These are phyloP conservation scores for Megaptera novaeangliae DNA, from an alignment of 2,113 vertebrate genomes.

Conservation along the genomic window DNA sequence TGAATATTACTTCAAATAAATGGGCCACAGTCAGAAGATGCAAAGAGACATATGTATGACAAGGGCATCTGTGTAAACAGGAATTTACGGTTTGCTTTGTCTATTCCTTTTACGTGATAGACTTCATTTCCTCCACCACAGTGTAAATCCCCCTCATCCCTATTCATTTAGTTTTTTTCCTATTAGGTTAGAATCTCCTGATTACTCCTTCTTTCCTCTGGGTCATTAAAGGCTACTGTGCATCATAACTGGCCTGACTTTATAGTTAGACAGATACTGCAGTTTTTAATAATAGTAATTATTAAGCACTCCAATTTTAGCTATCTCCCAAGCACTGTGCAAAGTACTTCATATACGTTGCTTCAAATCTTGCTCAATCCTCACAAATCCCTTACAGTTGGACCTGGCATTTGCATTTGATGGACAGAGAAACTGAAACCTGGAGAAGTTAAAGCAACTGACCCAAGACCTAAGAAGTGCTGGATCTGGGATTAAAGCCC, in stretches of 20 bases:
- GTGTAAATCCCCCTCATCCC: slow-evolving; percentile 12
- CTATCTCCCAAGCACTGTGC: not conserved
- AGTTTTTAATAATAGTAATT: slow-evolving; percentile 10
- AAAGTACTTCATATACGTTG: not conserved
- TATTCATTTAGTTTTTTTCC: slow-evolving; percentile 9
- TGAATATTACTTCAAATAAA: not conserved
- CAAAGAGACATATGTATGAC: not conserved
- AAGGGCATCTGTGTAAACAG: not conserved
- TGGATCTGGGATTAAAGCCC: not conserved
- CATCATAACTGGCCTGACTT: slow-evolving; percentile 7
- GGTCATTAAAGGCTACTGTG: not conserved
- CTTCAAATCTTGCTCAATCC: not conserved
- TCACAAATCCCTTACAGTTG: not conserved
- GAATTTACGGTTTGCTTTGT: not conserved
- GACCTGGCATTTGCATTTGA: not conserved
- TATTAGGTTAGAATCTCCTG: slow-evolving; percentile 23
- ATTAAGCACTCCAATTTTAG: not conserved
- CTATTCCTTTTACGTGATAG: not conserved
- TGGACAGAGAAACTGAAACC: not conserved
- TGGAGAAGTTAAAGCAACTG: not conserved
- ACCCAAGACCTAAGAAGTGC: not conserved
- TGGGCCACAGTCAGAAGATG: not conserved
- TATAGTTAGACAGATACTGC: not conserved
- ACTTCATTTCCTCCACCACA: not conserved
- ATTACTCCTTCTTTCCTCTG: slow-evolving; percentile 30